Evolutionary conservation across 92 coral and sea anemone species (phyloP).

Genomic region (Epizoanthus illoricatus): DNA sequence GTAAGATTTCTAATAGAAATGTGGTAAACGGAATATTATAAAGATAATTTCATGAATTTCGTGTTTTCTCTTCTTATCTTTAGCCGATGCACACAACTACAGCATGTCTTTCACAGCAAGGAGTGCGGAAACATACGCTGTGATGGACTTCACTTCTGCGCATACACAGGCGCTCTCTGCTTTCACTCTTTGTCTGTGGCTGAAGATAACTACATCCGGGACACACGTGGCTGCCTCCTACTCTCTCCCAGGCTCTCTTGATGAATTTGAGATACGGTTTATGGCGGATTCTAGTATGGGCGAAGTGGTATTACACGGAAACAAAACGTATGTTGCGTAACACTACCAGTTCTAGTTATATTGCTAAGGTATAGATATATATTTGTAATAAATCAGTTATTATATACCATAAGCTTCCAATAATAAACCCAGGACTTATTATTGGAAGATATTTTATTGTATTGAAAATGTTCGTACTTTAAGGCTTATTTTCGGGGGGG

Average conservation of each 20-base stretch:
- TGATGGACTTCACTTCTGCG: background rate
- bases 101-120: conserved; percentile 5
- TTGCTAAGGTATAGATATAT: too few relatives aligned
- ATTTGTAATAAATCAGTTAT: too few relatives aligned
- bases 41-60: too few relatives aligned
- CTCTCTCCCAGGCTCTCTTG: background rate
- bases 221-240: conserved; percentile 16
- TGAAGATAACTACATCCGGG: conserved; percentile 19
- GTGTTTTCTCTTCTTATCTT: background rate
- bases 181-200: conserved; percentile 19
- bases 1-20: too few relatives aligned
- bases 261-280: conserved; percentile 22
- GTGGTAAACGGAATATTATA: too few relatives aligned
- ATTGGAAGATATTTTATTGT: too few relatives aligned
- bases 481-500: too few relatives aligned
- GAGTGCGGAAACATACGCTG: background rate
- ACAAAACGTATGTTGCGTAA: background rate
- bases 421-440: too few relatives aligned
- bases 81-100: conserved; percentile 4
- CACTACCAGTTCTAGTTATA: too few relatives aligned
- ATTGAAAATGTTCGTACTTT: too few relatives aligned
- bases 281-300: background rate
- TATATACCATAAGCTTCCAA: too few relatives aligned
- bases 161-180: background rate
- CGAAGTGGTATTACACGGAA: conserved; percentile 15